phyloP scores from a whole-genome alignment of 1,140 invertebrate genomes.

The Drosophila takahashii region DNA sequence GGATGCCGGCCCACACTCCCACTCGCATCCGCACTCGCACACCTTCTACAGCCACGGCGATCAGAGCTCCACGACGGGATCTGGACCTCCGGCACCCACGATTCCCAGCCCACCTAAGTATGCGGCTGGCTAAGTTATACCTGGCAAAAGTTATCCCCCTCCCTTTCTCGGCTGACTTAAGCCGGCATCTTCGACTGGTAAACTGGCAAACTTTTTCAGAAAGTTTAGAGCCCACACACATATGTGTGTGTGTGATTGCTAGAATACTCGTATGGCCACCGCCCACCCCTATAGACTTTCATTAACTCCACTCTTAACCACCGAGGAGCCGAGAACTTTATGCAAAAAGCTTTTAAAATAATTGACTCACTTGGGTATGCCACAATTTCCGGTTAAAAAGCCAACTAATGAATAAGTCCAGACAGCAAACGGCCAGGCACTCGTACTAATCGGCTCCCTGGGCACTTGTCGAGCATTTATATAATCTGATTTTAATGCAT shows the following conservation, averaged over 20 bases:
- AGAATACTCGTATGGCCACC: background rate
- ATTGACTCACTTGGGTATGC: constrained; percentile 81
- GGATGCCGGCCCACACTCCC: constrained; percentile 61
- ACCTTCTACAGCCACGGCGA: constrained; percentile 68
- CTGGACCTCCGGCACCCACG: constrained; percentile 27
- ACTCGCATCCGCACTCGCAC: constrained; percentile 56
- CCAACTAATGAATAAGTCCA: constrained; percentile 73
- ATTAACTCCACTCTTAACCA: constrained; percentile 68
- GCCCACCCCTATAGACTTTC: constrained; percentile 31
- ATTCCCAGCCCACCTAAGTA: constrained; percentile 61
- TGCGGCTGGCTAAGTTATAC: constrained; percentile 44
- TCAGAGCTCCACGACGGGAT: constrained; percentile 53
- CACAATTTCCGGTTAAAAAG: constrained; percentile 80
- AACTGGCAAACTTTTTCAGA: constrained; percentile 59
- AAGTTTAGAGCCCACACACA: constrained; percentile 26
- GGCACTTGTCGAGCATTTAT: constrained; percentile 66
- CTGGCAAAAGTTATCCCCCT: constrained; percentile 18
- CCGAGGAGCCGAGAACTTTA: constrained; percentile 65
- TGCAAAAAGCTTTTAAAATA: constrained; percentile 83
- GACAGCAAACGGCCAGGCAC: constrained; percentile 9
- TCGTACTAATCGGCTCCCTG: constrained; percentile 20
- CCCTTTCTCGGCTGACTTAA: constrained; percentile 23
- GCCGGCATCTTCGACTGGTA: constrained; percentile 42
- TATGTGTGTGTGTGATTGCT: constrained; percentile 26
- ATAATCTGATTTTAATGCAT: constrained; percentile 73